A percentile compares a stretch with the other conserved stretches of the same genome.
Evolutionary conservation across 2,113 vertebrate species (phyloP).

Genomic region (Spheniscus mendiculus): DNA sequence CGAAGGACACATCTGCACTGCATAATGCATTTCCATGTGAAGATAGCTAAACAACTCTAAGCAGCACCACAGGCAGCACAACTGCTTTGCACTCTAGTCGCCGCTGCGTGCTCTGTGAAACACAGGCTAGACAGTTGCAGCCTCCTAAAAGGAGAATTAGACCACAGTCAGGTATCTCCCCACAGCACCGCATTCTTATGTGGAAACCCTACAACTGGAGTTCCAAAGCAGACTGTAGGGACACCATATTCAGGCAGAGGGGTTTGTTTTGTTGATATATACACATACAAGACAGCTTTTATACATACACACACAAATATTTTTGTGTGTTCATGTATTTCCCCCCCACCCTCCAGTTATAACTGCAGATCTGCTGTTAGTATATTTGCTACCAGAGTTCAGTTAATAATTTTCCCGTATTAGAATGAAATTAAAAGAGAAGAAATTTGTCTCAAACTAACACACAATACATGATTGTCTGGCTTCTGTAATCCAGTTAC

Average conservation of each 20-base stretch:
- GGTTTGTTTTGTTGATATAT: neutral
- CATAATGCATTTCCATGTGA: neutral
- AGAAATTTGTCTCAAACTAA: neutral
- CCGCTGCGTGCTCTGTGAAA: neutral
- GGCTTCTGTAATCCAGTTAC: neutral
- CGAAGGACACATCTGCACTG: neutral
- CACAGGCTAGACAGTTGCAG: rapidly evolving
- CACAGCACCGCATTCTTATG: rapidly evolving
- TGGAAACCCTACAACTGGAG: neutral
- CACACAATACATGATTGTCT: neutral
- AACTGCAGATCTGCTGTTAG: neutral
- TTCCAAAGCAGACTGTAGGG: neutral
- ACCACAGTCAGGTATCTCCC: neutral
- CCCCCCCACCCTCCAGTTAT: neutral
- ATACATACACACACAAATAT: neutral
- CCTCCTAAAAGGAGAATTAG: neutral
- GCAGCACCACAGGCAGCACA: neutral
- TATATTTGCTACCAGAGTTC: neutral
- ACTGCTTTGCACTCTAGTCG: neutral
- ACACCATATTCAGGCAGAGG: neutral
- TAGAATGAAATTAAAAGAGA: neutral
- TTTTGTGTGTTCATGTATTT: neutral
- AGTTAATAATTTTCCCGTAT: neutral
- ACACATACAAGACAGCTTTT: neutral
- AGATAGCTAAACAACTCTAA: neutral